These are phyloP conservation scores for Cephalotes varians DNA, from an alignment of 2,888 invertebrate genomes.

Conservation along the genomic window DNA sequence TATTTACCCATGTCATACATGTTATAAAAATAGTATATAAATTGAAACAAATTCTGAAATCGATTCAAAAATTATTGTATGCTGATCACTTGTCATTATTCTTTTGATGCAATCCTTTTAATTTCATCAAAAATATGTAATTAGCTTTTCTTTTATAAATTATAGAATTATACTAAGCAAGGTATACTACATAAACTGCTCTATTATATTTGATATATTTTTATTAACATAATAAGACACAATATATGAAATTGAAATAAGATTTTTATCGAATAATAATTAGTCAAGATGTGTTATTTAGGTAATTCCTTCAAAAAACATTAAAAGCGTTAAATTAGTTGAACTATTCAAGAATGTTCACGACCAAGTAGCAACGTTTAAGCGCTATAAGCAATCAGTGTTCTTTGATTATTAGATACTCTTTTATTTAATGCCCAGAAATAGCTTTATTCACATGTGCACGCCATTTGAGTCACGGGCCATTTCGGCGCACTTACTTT, in stretches of 20 bases:
- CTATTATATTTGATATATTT: neutral
- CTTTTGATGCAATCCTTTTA: neutral
- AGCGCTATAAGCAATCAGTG: conserved; percentile 65
- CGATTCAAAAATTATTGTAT: neutral
- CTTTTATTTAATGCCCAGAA: conserved; percentile 70
- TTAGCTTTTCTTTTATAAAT: neutral
- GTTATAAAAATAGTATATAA: no score
- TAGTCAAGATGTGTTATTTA: neutral
- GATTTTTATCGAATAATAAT: neutral
- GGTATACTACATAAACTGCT: neutral
- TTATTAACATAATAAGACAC: neutral
- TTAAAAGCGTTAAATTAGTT: neutral
- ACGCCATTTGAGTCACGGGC: conserved; percentile 72
- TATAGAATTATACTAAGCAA: neutral
- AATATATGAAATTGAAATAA: neutral
- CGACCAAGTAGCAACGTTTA: conserved; percentile 67
- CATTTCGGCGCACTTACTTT: conserved; percentile 60
- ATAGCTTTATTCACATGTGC: conserved; percentile 75
- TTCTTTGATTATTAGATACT: conserved; percentile 27
- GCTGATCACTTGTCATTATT: neutral
- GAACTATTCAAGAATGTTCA: conserved; percentile 54
- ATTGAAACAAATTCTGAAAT: no score
- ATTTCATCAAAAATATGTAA: neutral
- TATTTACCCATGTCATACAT: no score
- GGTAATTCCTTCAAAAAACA: neutral